Evolutionary conservation across 2,113 vertebrate species (phyloP), one percentile per base, ranked within the genome.

Genomic region (Poeciliopsis retropinna): DNA sequence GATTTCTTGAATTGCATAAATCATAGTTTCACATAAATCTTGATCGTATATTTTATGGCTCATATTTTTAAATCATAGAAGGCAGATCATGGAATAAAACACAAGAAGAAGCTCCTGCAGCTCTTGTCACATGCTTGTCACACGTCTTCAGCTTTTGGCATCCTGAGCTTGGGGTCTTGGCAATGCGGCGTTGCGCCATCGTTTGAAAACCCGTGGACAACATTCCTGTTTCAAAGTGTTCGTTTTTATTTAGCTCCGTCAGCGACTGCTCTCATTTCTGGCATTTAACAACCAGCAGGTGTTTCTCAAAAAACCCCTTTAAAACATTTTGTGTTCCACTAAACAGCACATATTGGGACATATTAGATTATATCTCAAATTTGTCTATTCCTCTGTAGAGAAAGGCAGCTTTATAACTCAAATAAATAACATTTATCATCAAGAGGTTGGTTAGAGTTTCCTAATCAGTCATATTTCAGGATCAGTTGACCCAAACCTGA

Each of bases 41-140:
- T 9, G 32, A 1, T 34, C 32, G 9, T 34, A 9, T 34, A 9
- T 34, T 34, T 9, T 9, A 34, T 39, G 29, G 47, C 65, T 65
- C 28, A 25, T 54, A 9, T 9, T n/a, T 39, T 0, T 37, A 14
- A 31, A 47, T 47, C 62, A 62, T 39, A 10, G 30, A 51, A 62
- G 75, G 28, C 11, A 72, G 25, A 22, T 47, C 10, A 51, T n/a
- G 41, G 5, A 54, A 6, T 27, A 41, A 73, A 10, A 13, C 9
- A 25, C 9, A 25, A 72, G 14, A 31, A 39, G 25, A 17, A 39
- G 60, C 66, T 51, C 29, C 62, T 31, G 71, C 39, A 51, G 30
- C 72, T 68, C 30, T 47, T 61, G 70, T 86, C 86, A 88, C 86
- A 88, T 85, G 78, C 70, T 79, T 1, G 9, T 85, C 83, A 80